phyloP scores from a whole-genome alignment of 35 echinoderm and acorn worm genomes.

The Anneissia japonica region DNA sequence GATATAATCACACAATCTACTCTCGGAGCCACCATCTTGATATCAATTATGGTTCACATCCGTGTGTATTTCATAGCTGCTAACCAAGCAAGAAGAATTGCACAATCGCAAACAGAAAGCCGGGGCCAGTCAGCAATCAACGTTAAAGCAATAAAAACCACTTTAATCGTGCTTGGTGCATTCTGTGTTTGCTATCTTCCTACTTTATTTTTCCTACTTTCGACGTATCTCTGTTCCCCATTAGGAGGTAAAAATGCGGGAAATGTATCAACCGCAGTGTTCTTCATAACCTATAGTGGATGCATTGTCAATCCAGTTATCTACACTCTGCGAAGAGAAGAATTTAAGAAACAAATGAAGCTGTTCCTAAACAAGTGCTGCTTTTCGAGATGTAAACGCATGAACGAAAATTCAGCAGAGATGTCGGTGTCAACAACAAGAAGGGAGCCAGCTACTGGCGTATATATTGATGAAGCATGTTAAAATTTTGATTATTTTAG shows the following conservation, averaged over 20 bases:
- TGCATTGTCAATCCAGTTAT: neutral
- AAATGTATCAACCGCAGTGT: neutral
- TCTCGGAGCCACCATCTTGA: neutral
- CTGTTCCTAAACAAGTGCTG: no score
- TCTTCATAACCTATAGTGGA: neutral
- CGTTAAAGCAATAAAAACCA: neutral
- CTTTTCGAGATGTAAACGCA: no score
- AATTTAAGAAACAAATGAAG: neutral
- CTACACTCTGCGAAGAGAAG: neutral
- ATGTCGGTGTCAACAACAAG: no score
- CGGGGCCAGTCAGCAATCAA: neutral
- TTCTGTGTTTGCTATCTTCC: neutral
- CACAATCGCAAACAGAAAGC: neutral
- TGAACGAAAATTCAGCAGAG: no score
- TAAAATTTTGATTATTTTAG: no score
- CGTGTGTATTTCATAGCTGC: neutral
- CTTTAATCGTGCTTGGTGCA: neutral
- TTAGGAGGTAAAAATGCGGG: neutral
- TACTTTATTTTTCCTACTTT: neutral
- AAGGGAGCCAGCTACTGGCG: no score
- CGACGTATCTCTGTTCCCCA: neutral
- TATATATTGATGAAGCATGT: no score
- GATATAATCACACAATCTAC: neutral
- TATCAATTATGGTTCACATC: neutral
- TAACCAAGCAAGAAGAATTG: neutral